Evolutionary conservation across 2,113 vertebrate genomes (phyloP), one percentile per base, ranked within the genome.

Genomic region (Muntiacus reevesi): DNA sequence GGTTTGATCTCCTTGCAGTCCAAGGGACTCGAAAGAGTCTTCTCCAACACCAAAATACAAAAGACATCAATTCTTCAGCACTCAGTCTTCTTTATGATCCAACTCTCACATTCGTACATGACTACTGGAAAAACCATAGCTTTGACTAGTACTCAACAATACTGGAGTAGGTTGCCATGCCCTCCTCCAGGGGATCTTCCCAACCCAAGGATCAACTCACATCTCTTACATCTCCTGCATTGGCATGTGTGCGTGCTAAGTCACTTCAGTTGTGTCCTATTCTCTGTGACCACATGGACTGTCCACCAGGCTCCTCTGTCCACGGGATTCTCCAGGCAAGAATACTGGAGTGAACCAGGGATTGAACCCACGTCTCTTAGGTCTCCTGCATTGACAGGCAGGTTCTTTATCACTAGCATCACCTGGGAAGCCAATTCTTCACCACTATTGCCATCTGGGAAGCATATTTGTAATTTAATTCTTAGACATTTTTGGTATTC

Each of bases 401-500:
- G 5, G 5, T 74, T 74, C 36, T 74, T 74, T 74, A 74, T 19
- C 19, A 74, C 67, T 74, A 74, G 19, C 21, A 40, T 40, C 19
- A 74, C 21, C 36, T 40, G 67, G 67, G 67, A 40, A 74, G 67
- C 10, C 64, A 21, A 21, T 74, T 40, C 36, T 40, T 74, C 2
- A 74, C n/a, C 2, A 40, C 21, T 25, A 36, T 23, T 23, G 67
- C 36, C 67, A 74, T 40, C 67, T 74, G 67, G 36, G 36, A 74
- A 74, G 67, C 13, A 92, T 14, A 81, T 74, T 92, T 91, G 25
- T 81, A 43, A 91, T 67, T 83, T 86, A 95, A 62, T 64, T 59
- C 52, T 62, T 88, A 84, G 17, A 45, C 54, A 64, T 71, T 95
- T 74, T 23, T 23, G 67, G 19, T 25, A 25, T 17, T 74, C 36